phyloP scores from a whole-genome alignment of 2,888 invertebrate species.

The Ceratothoa steindachneri region DNA sequence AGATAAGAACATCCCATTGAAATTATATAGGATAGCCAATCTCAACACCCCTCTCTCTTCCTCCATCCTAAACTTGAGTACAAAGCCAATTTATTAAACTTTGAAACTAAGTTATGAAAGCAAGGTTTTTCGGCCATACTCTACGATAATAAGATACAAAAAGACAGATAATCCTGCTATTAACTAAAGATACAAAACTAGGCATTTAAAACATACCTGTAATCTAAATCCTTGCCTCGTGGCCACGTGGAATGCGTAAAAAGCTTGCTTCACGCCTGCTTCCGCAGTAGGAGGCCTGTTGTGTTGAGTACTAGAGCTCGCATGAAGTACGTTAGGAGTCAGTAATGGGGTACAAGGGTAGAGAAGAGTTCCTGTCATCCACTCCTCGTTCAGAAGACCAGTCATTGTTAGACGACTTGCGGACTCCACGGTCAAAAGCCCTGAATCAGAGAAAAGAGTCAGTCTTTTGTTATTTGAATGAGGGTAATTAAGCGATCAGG shows the following conservation, averaged over 20 bases:
- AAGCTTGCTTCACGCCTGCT: slow-evolving; percentile 61
- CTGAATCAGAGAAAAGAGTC: slow-evolving; percentile 18
- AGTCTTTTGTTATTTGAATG: too few relatives aligned
- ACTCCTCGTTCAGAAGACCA: slow-evolving; percentile 65
- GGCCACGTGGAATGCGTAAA: slow-evolving; percentile 66
- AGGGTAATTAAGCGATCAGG: neutral
- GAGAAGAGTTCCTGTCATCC: slow-evolving; percentile 59
- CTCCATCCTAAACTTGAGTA: too few relatives aligned
- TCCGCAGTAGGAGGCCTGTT: slow-evolving; percentile 55
- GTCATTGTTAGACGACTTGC: slow-evolving; percentile 65
- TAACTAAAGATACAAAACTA: too few relatives aligned
- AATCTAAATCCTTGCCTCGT: slow-evolving; percentile 68
- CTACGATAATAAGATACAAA: too few relatives aligned
- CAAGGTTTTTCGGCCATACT: too few relatives aligned
- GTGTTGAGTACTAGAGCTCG: slow-evolving; percentile 50
- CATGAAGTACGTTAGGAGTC: slow-evolving; percentile 61
- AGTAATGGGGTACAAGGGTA: slow-evolving; percentile 59
- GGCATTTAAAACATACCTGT: slow-evolving; percentile 53
- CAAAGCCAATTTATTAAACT: too few relatives aligned
- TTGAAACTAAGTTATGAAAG: too few relatives aligned
- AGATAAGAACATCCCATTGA: too few relatives aligned
- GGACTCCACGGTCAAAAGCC: slow-evolving; percentile 75
- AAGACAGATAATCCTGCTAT: too few relatives aligned
- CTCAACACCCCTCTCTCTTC: too few relatives aligned
- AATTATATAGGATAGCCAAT: too few relatives aligned